Conservation (phyloP, 2,797 vertebrate species). For the Microctenopoma stevenorrisi region DNA sequence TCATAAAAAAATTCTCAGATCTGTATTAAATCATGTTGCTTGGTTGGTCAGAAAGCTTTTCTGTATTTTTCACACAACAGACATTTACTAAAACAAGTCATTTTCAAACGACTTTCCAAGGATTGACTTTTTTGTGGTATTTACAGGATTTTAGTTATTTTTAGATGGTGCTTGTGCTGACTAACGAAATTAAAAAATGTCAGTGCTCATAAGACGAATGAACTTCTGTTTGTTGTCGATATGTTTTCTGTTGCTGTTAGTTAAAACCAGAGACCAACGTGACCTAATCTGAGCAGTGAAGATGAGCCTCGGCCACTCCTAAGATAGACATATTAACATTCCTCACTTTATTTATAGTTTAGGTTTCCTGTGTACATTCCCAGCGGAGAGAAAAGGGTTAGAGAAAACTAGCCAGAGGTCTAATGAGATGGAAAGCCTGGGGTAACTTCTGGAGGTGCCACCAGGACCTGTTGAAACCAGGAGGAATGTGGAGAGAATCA, state of each 20-base stretch:
- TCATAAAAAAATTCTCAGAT: slow-evolving; percentile 19
- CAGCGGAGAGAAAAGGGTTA: slow-evolving; percentile 46
- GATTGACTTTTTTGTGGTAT: background rate
- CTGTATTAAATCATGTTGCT: slow-evolving; percentile 15
- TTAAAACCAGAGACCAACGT: slow-evolving; percentile 48
- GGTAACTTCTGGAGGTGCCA: slow-evolving; percentile 69
- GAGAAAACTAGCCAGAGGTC: slow-evolving; percentile 15
- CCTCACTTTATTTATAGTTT: slow-evolving; percentile 70
- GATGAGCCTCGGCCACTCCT: slow-evolving; percentile 60
- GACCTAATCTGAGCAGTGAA: slow-evolving; percentile 25
- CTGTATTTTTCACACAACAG: slow-evolving; percentile 4
- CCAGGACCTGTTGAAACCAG: slow-evolving; percentile 51
- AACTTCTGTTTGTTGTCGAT: slow-evolving; percentile 28
- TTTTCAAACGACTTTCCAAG: background rate
- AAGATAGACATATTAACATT: slow-evolving; percentile 66
- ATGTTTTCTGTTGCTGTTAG: slow-evolving; percentile 45
- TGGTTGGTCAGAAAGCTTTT: background rate
- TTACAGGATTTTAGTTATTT: slow-evolving; percentile 6
- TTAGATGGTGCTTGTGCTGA: background rate
- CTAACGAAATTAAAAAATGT: slow-evolving; percentile 5
- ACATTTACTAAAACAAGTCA: background rate
- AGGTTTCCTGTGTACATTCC: slow-evolving; percentile 75
- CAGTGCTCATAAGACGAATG: background rate
- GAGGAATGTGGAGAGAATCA: slow-evolving; percentile 24
- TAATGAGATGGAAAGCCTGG: slow-evolving; percentile 40